These are phyloP conservation scores for Electrophaes corylata DNA, from an alignment of 2,888 invertebrate genomes.

Conservation along the genomic window DNA sequence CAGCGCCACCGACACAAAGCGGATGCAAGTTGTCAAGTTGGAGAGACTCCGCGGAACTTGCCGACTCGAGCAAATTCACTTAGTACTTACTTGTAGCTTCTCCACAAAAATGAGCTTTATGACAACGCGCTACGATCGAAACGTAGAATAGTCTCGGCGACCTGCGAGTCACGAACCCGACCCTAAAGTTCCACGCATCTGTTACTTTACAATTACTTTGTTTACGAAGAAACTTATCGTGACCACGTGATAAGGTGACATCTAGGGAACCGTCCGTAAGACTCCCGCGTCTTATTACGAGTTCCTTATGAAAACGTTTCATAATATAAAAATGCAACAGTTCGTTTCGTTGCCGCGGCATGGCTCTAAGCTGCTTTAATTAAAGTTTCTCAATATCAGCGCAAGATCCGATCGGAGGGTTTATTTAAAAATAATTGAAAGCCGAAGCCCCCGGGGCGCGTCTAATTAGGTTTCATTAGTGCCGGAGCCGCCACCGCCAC, in stretches of 20 bases:
- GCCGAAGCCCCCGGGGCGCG: slow-evolving; percentile 3
- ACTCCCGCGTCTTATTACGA: neutral
- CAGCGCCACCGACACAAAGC: slow-evolving; percentile 5
- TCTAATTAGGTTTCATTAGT: slow-evolving; percentile 15
- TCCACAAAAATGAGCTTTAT: slow-evolving; percentile 22
- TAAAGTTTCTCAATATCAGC: slow-evolving; percentile 1
- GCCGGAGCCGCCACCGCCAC: neutral
- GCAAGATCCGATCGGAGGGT: slow-evolving; percentile 6
- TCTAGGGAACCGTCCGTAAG: neutral
- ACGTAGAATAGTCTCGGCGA: neutral
- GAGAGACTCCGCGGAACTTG: slow-evolving; percentile 10
- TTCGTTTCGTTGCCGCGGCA: neutral
- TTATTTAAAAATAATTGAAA: slow-evolving; percentile 21
- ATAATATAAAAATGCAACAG: neutral
- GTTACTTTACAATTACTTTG: slow-evolving; percentile 32
- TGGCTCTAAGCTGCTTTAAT: slow-evolving; percentile 1
- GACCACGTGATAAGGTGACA: slow-evolving; percentile 16
- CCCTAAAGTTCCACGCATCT: slow-evolving; percentile 34
- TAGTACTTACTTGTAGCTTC: neutral
- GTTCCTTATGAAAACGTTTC: neutral
- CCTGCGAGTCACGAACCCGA: slow-evolving; percentile 18
- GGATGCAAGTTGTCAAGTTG: slow-evolving; percentile 20
- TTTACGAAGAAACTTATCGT: slow-evolving; percentile 21
- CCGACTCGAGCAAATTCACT: slow-evolving; percentile 30
- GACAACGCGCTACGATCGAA: slow-evolving; percentile 12